Evolutionary conservation across 2,113 vertebrate species (phyloP).

Genomic region (Asarcornis scutulata): DNA sequence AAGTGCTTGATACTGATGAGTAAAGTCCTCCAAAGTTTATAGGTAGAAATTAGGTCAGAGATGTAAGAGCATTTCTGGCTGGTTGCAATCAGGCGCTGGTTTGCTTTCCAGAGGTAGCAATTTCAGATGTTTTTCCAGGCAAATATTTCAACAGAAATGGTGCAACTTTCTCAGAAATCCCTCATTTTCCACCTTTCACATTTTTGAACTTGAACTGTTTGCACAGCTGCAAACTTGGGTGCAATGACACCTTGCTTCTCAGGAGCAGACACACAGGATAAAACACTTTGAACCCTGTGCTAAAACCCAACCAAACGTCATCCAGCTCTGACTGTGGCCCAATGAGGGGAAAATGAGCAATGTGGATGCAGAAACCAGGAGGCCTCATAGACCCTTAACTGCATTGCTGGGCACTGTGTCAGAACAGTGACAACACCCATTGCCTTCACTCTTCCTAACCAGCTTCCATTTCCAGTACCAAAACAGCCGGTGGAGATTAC

Average conservation of each 20-base stretch:
- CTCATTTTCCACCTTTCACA: not conserved
- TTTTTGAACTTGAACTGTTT: not conserved
- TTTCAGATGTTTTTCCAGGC: not conserved
- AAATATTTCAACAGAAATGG: not conserved
- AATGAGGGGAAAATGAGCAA: not conserved
- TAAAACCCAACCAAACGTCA: not conserved
- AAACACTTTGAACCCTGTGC: fast-evolving
- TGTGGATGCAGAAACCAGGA: not conserved
- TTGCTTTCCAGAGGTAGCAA: not conserved
- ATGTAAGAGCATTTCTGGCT: not conserved
- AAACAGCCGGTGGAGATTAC: not conserved
- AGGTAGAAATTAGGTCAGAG: not conserved
- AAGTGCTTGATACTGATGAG: not conserved
- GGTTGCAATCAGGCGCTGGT: not conserved
- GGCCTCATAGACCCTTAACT: not conserved
- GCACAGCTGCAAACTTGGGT: not conserved
- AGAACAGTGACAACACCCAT: not conserved
- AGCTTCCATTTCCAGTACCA: not conserved
- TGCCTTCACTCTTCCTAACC: not conserved
- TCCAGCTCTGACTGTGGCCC: not conserved
- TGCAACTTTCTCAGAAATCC: not conserved
- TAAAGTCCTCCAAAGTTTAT: not conserved
- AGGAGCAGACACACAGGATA: no score
- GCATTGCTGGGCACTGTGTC: not conserved
- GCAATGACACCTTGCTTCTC: not conserved